Evolutionary conservation across 2,888 invertebrate species (phyloP).

Genomic region (Polydrusus cervinus): DNA sequence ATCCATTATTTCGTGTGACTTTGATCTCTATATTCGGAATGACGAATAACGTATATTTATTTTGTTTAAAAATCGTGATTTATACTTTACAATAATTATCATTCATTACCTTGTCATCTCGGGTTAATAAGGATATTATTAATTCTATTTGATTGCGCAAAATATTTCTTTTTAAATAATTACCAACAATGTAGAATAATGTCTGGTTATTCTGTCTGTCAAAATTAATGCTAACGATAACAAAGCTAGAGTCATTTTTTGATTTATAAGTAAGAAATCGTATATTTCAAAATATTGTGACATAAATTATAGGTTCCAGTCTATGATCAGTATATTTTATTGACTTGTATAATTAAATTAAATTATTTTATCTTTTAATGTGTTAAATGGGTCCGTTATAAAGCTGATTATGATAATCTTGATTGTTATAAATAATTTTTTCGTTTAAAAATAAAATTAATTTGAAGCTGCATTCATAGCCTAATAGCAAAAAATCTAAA

Average conservation of each 20-base stretch:
- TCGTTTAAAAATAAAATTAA: no score
- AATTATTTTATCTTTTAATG: neutral
- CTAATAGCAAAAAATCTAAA: no score
- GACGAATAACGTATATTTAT: conserved; percentile 33
- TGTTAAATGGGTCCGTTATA: no score
- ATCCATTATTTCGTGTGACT: conserved; percentile 36
- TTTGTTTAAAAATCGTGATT: conserved; percentile 37
- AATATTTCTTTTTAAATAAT: conserved; percentile 4
- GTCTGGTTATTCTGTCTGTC: conserved; percentile 10
- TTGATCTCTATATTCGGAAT: conserved; percentile 39
- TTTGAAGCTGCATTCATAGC: no score
- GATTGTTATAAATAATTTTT: no score
- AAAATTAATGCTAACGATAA: conserved; percentile 9
- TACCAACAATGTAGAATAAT: conserved; percentile 12
- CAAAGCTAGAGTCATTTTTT: neutral
- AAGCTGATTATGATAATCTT: no score
- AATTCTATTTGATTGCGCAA: conserved; percentile 18
- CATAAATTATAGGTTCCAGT: conserved; percentile 7
- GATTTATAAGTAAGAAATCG: neutral
- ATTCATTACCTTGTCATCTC: conserved; percentile 29
- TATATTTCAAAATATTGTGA: conserved; percentile 10
- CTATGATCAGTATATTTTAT: neutral
- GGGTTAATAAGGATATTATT: conserved; percentile 25
- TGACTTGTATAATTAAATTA: neutral
- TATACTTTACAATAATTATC: conserved; percentile 29